A percentile compares a stretch with the other conserved stretches of the same genome.
Conservation (phyloP, 2,888 invertebrate species). For the Antitype chi region DNA sequence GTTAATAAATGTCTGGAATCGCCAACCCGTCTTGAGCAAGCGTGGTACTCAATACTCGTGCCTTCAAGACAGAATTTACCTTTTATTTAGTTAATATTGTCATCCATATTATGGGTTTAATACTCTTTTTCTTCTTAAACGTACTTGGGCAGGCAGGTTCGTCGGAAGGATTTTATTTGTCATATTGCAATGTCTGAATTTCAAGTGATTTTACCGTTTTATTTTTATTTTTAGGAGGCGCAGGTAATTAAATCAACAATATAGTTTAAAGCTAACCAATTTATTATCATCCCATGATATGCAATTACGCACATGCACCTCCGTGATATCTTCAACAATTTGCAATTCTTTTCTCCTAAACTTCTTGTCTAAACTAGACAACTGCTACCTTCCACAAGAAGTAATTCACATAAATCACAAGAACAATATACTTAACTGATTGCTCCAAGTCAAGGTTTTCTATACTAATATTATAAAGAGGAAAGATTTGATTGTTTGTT, state of each 20-base stretch:
- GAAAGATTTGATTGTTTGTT: no score
- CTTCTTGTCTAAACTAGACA: background rate
- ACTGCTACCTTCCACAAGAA: background rate
- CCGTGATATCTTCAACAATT: background rate
- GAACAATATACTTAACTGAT: background rate
- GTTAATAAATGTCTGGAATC: no score
- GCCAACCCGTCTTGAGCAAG: no score
- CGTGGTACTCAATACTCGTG: no score
- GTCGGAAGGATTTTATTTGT: background rate
- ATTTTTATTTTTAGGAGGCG: constrained; percentile 39
- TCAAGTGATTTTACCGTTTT: background rate
- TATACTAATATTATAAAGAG: no score
- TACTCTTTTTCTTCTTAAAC: no score
- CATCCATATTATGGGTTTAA: background rate
- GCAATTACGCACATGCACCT: constrained; percentile 8
- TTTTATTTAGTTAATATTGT: no score
- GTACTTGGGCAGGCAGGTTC: background rate
- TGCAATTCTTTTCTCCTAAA: background rate
- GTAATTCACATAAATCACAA: background rate
- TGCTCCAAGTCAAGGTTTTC: background rate
- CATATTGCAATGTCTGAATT: background rate
- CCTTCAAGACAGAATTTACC: no score
- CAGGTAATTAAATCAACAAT: constrained; percentile 19
- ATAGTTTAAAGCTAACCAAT: constrained; percentile 3
- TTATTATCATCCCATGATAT: background rate